Base-by-base conservation (phyloP, 2,797 vertebrate genomes). In the Simalia tracyae region DNA sequence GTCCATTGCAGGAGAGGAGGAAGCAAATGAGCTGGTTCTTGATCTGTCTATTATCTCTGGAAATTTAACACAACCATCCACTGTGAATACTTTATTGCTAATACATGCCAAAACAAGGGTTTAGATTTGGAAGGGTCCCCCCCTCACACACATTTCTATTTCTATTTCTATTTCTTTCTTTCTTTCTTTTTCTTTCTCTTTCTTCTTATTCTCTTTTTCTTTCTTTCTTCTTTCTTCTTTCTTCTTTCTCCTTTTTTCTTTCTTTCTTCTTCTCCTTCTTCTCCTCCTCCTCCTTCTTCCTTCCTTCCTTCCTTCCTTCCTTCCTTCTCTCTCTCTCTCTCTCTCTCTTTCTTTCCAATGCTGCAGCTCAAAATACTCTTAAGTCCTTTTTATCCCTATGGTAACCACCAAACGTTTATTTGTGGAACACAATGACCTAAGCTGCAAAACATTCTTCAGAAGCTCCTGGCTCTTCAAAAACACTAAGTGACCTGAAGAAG, bases 321-420 rank as follows among this genome's bases (percentile, higher is more conserved):
- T 24, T 61, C 22, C 60, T 5, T 61, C 19, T n/a, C n/a, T n/a
- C n/a, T n/a, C n/a, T n/a, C n/a, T n/a, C n/a, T n/a, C n/a, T n/a
- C n/a, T n/a, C n/a, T n/a, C n/a, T n/a, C n/a, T 56, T n/a, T 11
- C 86, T 50, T 28, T 95, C 89, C 89, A 88, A 95, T 91, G 95
- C 92, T 1, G 14, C 31, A 89, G 89, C 31, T 91, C 91, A 95
- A 91, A 95, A 96, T 94, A 88, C 90, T 93, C 94, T 72, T 86
- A 94, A 91, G 91, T 89, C 93, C 92, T 95, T 92, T 66, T 94
- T 95, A 95, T 96, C 95, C 88, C 95, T 96, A 96, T 96, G 96
- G 95, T 94, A 97, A 96, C 95, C 93, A 93, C 93, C 95, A 95
- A 94, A 94, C 86, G 90, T 93, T 92, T 88, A 3, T 95, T 97